Evolutionary conservation across 2,888 invertebrate species (phyloP), one percentile per base, ranked within the genome.

Genomic region (Mimachlamys varia): DNA sequence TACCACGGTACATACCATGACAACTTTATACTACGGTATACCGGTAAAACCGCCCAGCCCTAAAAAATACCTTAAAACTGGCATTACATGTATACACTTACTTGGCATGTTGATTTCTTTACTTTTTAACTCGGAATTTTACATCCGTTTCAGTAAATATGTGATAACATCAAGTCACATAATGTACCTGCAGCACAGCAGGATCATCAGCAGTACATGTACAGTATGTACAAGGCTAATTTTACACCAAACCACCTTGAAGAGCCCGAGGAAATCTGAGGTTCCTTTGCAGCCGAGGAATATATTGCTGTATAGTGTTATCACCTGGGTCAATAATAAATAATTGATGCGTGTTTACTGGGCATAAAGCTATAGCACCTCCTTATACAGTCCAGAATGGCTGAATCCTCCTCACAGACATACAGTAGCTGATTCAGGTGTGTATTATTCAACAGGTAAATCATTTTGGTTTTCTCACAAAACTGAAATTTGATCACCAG

Each of bases 281-380:
- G 33, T 76, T 76, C 27, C 76, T 33, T 76, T 76, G 76, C 33
- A 76, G 76, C 76, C 76, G 33, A 76, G 33, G 12, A 76, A 33
- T 27, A 76, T 76, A 76, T 76, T 19, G 33, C 76, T 12, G 76
- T 76, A n/a, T n/a, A 76, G 76, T 58, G 58, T 58, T 58, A 58
- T 58, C 58, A 22, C 58, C 58, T 58, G 76, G 33, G 76, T 76
- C 76, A 76, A 76, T 76, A 76, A 76, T 76, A 76, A 27, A 76
- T 76, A 76, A 76, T 76, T 76, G 76, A 76, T 76, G 76, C 33
- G 33, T 27, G 27, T 13, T 27, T 27, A 33, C 76, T 27, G 76
- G 33, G 76, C 33, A 76, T 76, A 12, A 27, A 33, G 76, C 76
- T 33, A 44, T 44, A 76, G 76, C 33, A 58, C 58, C n/a, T 58